Evolutionary conservation across 2,888 invertebrate species (phyloP), one percentile per base, ranked within the genome.

Genomic region (Trichacis sp.): DNA sequence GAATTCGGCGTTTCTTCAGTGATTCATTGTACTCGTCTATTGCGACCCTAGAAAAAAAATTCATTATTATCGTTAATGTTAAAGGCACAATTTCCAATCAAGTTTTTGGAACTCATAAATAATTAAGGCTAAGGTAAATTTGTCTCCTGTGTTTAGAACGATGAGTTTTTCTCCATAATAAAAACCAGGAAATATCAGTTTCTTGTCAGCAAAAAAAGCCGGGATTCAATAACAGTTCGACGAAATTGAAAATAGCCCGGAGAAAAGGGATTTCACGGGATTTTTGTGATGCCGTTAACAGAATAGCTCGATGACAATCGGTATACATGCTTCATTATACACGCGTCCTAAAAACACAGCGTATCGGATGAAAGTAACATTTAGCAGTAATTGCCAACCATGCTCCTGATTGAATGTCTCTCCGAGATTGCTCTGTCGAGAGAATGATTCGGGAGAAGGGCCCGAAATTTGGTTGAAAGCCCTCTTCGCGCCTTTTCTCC

Each of bases 1-100:
- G 38, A 52, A 20, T 49, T 49, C 50, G 47, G 47, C 53, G 61
- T 62, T 66, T 61, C 58, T 61, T 61, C 61, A 61, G 61, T 66
- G 66, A 66, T 62, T 58, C 61, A 66, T 62, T 17, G 47, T 58
- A 62, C 61, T 66, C 58, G 55, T 58, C 58, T 51, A 47, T 50
- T 57, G 33, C 63, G 24, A 24, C 8, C 4, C 4, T 24, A 24
- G 24, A 24, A 24, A 24, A 24, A 24, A 24, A 24, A 3, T 24
- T n/a, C n/a, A n/a, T n/a, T n/a, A n/a, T n/a, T n/a, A n/a, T n/a
- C n/a, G n/a, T n/a, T n/a, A n/a, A n/a, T n/a, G n/a, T n/a, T n/a
- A n/a, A n/a, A n/a, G n/a, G n/a, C n/a, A n/a, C n/a, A n/a, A n/a
- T n/a, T n/a, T n/a, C n/a, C n/a, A n/a, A n/a, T n/a, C n/a, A n/a